These are phyloP conservation scores for Copsychus sechellarum DNA, from an alignment of 2,113 vertebrate genomes.

Conservation along the genomic window DNA sequence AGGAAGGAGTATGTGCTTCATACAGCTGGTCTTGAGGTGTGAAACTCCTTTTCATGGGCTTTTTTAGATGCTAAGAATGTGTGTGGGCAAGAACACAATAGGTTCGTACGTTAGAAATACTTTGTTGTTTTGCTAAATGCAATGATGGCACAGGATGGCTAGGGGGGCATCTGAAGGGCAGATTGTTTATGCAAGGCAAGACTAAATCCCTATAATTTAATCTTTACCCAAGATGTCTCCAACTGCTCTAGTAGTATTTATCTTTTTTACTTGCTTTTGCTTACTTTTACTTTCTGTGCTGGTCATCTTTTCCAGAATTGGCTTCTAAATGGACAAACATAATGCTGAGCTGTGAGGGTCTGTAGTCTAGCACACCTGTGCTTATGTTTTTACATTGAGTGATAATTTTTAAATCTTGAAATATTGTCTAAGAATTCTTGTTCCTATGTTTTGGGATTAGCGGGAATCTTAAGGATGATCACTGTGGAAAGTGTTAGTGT, in stretches of 20 bases:
- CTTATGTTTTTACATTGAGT: neutral
- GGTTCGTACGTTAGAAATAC: neutral
- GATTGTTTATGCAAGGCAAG: neutral
- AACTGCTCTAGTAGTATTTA: neutral
- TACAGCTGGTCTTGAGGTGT: neutral
- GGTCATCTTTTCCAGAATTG: neutral
- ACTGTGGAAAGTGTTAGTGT: neutral
- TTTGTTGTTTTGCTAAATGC: neutral
- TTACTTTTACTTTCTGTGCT: neutral
- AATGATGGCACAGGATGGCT: accelerated
- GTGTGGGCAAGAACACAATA: neutral
- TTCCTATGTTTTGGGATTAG: neutral
- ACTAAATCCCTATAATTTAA: neutral
- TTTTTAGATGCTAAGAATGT: neutral
- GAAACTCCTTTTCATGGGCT: neutral
- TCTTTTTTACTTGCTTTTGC: neutral
- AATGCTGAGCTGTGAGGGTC: neutral
- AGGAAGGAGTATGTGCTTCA: neutral
- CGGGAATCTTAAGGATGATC: neutral
- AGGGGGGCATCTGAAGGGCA: neutral
- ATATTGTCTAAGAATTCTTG: neutral
- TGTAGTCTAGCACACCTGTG: neutral
- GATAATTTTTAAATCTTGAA: neutral
- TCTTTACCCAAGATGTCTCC: neutral
- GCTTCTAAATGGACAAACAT: neutral